Conservation (phyloP, 2,113 vertebrate species). For the Rhegmatorhina hoffmannsi region DNA sequence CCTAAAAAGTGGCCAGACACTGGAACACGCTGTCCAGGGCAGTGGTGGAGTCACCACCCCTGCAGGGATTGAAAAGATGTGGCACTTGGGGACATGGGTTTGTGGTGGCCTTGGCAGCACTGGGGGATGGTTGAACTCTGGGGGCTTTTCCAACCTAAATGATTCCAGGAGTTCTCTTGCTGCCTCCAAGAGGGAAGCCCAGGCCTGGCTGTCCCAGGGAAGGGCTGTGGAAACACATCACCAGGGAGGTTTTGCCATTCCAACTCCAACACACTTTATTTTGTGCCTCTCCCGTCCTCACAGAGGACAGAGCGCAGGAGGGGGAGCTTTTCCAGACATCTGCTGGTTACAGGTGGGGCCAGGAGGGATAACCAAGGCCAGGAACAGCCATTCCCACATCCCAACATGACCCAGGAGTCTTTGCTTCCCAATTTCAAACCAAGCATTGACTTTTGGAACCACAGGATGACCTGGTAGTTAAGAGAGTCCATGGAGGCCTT, state of each 20-base stretch:
- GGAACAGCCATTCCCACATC: neutral
- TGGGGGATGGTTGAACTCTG: accelerated
- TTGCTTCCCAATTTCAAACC: neutral
- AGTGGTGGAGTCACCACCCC: neutral
- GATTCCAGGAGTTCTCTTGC: neutral
- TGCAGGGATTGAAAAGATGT: neutral
- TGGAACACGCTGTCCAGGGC: neutral
- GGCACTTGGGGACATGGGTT: neutral
- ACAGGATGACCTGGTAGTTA: neutral
- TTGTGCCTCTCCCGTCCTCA: conserved; percentile 31
- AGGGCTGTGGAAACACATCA: neutral
- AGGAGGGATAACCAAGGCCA: neutral
- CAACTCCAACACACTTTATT: conserved; percentile 40
- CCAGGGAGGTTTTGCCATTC: neutral
- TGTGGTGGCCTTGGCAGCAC: neutral
- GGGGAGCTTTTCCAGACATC: neutral
- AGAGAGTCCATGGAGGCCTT: neutral
- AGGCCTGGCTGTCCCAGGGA: neutral
- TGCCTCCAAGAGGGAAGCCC: neutral
- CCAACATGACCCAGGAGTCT: neutral
- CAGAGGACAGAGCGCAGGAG: conserved; percentile 23
- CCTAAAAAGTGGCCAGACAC: accelerated
- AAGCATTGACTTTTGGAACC: neutral
- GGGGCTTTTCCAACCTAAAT: neutral
- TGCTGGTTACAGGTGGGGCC: neutral